phyloP scores from a whole-genome alignment of 2,113 vertebrate species.

The Cyphomyrus plagiostoma region DNA sequence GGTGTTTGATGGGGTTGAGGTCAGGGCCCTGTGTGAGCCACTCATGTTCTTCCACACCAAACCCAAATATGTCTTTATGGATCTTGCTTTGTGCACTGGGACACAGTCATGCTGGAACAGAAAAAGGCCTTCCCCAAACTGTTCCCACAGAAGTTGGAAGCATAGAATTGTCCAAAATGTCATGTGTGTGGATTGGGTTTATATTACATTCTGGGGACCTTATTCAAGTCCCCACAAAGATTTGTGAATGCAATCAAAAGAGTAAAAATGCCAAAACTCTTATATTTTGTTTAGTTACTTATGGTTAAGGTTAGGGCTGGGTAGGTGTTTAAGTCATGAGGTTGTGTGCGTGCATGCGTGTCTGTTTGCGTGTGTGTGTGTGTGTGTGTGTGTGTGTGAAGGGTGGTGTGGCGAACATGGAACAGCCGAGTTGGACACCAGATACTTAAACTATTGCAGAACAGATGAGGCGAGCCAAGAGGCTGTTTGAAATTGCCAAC shows the following conservation, averaged over 20 bases:
- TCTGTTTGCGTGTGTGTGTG: not conserved
- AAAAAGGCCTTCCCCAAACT: not conserved
- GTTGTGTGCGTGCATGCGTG: not conserved
- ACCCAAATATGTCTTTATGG: not conserved
- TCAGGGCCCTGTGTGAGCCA: too few species aligned
- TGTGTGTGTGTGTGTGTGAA: not conserved
- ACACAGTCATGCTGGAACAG: too few species aligned
- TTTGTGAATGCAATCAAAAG: too few species aligned
- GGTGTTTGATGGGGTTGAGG: too few species aligned
- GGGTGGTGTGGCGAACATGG: not conserved
- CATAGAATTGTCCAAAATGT: not conserved
- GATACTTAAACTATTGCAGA: not conserved
- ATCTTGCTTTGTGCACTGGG: not conserved
- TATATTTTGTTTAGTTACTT: too few species aligned
- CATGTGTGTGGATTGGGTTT: not conserved
- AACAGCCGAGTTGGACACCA: not conserved
- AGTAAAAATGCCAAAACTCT: too few species aligned
- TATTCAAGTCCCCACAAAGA: too few species aligned
- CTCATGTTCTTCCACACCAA: too few species aligned
- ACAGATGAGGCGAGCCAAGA: conserved; percentile 42
- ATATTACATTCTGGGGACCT: too few species aligned
- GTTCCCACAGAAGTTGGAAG: not conserved
- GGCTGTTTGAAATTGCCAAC: conserved; percentile 63
- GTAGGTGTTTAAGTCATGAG: not conserved
- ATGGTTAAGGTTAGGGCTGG: too few species aligned